Conservation (phyloP, 2,888 invertebrate species). For the Drosophila paranaensis region DNA sequence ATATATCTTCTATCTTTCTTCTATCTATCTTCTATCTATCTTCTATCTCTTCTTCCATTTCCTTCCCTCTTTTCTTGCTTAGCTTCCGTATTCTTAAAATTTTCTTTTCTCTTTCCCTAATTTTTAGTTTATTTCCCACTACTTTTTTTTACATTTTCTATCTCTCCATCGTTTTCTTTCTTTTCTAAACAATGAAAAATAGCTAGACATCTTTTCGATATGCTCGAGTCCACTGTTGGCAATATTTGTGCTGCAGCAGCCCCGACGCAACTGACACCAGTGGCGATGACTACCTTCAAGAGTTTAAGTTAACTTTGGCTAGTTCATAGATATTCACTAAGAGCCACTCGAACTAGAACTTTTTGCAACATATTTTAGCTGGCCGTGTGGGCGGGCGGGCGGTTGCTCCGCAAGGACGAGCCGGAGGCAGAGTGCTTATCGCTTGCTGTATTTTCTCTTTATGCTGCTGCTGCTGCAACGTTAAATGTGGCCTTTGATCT, state of each 20-base stretch:
- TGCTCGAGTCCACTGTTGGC: constrained; percentile 1
- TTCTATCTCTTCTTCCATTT: too few relatives aligned
- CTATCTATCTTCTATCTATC: too few relatives aligned
- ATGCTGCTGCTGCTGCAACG: constrained; percentile 9
- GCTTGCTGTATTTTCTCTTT: constrained; percentile 32
- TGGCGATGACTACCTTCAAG: constrained; percentile 19
- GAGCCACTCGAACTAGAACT: constrained; percentile 55
- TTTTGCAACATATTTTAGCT: constrained; percentile 60
- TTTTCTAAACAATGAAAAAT: too few relatives aligned
- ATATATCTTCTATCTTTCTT: too few relatives aligned
- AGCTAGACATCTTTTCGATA: too few relatives aligned
- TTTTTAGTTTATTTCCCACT: too few relatives aligned
- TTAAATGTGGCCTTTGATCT: constrained; percentile 53
- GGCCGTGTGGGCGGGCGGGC: constrained; percentile 20
- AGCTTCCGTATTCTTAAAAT: too few relatives aligned
- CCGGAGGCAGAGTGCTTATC: constrained; percentile 62
- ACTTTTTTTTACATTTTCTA: too few relatives aligned
- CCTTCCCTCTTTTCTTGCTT: too few relatives aligned
- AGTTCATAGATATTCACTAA: constrained; percentile 51
- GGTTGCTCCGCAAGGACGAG: constrained; percentile 6
- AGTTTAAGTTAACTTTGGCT: constrained; percentile 41
- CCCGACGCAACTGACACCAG: constrained; percentile 21
- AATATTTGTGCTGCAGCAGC: neutral
- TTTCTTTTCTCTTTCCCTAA: too few relatives aligned
- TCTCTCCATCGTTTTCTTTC: neutral